Evolutionary conservation across 2,797 vertebrate genomes (phyloP), one percentile per base, ranked within the genome.

Genomic region (Micromesistius poutassou): DNA sequence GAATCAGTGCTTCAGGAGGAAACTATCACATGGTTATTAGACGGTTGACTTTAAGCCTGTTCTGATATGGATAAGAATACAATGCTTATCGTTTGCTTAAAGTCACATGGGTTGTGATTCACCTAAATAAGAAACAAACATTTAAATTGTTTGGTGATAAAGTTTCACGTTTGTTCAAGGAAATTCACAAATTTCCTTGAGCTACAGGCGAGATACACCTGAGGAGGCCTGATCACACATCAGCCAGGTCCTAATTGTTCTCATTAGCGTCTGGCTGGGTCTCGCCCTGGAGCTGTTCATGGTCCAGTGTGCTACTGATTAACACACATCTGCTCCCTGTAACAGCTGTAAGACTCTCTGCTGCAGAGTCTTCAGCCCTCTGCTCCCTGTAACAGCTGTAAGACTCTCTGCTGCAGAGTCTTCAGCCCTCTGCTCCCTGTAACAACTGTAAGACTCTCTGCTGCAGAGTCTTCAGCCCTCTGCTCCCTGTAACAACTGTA

Each of bases 201-300:
- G 55, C n/a, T 10, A 28, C 28, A 68, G 25, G 28, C 22, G n/a
- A 62, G 55, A 7, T n/a, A 9, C 62, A 68, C 62, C 62, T 68
- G 62, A 68, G 62, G 62, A 68, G 25, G 62, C 28, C 62, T 68
- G 25, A 68, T 68, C 25, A 4, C 12, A 68, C n/a, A 13, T 68
- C 62, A 68, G 62, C 25, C 62, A 68, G 62, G 62, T 68, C 62
- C 62, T 68, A 68, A 68, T 68, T 68, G 62, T 13, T 68, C 62
- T 12, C 62, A 68, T 68, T 68, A 68, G 62, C n/a, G 10, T 68
- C 62, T 68, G 9, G 62, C 62, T 28, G 62, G 25, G 25, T 68
- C 62, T 68, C 25, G 62, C 62, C 62, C 10, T 68, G 62, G 25
- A 68, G 28, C n/a, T 68, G n/a, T 68, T 68, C 62, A 68, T 68